Percentiles rank a stretch among this genome's conserved stretches.
Conservation (phyloP, 2,113 vertebrate species). For the Hypocryptadius cinnamomeus region DNA sequence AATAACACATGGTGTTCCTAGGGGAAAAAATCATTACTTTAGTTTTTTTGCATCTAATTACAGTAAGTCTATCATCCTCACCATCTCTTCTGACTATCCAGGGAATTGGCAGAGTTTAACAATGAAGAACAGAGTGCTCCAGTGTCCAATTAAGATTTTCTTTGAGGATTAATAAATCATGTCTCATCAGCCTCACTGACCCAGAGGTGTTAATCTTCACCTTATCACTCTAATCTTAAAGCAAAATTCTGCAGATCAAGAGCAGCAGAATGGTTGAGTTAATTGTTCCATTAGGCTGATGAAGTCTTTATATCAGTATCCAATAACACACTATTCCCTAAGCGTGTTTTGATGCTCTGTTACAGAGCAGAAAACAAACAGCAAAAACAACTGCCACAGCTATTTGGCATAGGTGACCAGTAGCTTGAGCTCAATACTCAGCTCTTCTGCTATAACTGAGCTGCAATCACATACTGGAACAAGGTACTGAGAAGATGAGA, state of each 20-base stretch:
- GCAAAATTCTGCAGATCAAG: conserved; percentile 62
- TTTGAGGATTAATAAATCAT: conserved; percentile 71
- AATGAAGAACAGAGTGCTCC: conserved; percentile 55
- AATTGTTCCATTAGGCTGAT: conserved; percentile 63
- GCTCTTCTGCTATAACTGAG: neutral
- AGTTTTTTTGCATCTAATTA: conserved; percentile 64
- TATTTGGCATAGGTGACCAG: neutral
- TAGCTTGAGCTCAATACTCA: neutral
- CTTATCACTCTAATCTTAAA: conserved; percentile 64
- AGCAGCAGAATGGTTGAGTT: conserved; percentile 45
- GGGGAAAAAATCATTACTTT: conserved; percentile 35
- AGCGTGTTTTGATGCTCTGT: neutral
- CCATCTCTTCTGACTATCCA: conserved; percentile 46
- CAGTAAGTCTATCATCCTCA: conserved; percentile 48
- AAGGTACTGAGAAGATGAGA: neutral
- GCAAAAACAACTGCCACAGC: neutral
- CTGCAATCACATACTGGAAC: neutral
- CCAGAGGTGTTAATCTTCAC: conserved; percentile 68
- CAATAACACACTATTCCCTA: conserved; percentile 14
- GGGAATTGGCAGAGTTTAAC: conserved; percentile 63
- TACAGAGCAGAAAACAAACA: neutral
- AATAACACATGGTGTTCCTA: conserved; percentile 24
- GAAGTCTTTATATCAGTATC: conserved; percentile 8
- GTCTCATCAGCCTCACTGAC: conserved; percentile 60
- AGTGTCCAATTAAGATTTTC: conserved; percentile 71